Evolutionary conservation across 2,113 vertebrate species (phyloP), one percentile per base, ranked within the genome.

Genomic region (Peromyscus californicus): DNA sequence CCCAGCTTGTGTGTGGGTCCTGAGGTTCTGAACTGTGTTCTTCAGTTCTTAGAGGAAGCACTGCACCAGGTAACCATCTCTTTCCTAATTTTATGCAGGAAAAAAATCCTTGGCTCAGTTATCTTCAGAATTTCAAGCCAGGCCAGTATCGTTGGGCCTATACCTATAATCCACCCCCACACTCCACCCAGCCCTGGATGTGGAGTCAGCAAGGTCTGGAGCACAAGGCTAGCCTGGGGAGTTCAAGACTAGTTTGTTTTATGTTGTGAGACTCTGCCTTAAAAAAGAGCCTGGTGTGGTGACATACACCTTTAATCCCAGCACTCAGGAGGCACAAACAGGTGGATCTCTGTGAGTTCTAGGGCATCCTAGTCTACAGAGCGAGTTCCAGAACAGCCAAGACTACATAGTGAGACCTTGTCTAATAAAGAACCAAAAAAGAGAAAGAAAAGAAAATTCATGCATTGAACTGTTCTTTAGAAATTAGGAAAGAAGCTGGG

Each of bases 401-500:
- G 29, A 22, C 72, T 76, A 63, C 57, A 78, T 65, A 65, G 31
- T n/a, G 19, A 90, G 74, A 51, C 42, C 5, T 1, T 45, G 26
- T 76, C 22, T 76, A 29, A 59, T 31, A 61, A 61, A 45, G 31
- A 57, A 26, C 31, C 31, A 36, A 86, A 59, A 3, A 24, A 29
- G 3, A 42, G 16, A 12, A 5, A 13, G 29, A 36, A 26, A 19
- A 80, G 87, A 76, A 80, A 91, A 87, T 4, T 45, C n/a, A 48
- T 29, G 63, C n/a, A n/a, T 78, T 74, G 54, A 94, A 79, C 24
- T 85, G 42, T 84, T 51, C 26, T 8, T 19, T 70, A 74, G 93
- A 54, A 93, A 80, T 72, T 96, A 83, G 82, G 85, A 82, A 93
- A 67, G 31, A 48, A n/a, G n/a, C n/a, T n/a, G n/a, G n/a, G n/a